phyloP scores from a whole-genome alignment of 2,888 invertebrate genomes.

The Dione juno region DNA sequence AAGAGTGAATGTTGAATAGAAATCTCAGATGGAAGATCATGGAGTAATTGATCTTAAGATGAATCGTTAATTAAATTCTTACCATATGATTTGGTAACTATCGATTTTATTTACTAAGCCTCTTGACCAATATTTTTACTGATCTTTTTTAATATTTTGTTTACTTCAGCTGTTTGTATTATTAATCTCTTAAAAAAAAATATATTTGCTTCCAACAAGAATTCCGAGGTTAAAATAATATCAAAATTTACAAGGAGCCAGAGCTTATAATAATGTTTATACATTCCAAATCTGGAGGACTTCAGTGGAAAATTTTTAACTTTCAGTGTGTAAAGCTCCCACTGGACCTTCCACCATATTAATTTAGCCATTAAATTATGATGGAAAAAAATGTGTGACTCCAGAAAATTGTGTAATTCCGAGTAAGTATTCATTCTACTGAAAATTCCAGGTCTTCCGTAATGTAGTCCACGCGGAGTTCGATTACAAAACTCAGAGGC shows the following conservation, averaged over 20 bases:
- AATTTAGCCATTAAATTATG: slow-evolving; percentile 22
- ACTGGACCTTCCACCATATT: slow-evolving; percentile 26
- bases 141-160: too few relatives aligned
- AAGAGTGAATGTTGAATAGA: too few relatives aligned
- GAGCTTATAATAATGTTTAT: slow-evolving; percentile 7
- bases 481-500: slow-evolving; percentile 25
- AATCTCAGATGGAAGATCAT: too few relatives aligned
- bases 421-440: neutral
- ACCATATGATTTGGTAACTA: too few relatives aligned
- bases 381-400: slow-evolving; percentile 4
- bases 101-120: too few relatives aligned
- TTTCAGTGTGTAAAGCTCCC: slow-evolving; percentile 7
- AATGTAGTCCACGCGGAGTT: slow-evolving; percentile 26
- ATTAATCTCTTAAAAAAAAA: neutral
- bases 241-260: neutral
- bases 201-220: neutral
- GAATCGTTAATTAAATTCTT: too few relatives aligned
- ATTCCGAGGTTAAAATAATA: neutral
- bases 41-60: too few relatives aligned
- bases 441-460: slow-evolving; percentile 25
- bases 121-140: too few relatives aligned
- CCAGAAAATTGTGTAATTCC: too few relatives aligned
- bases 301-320: neutral
- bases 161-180: too few relatives aligned
- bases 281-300: neutral